Evolutionary conservation across 2,888 invertebrate species (phyloP).

Genomic region (Hydrotaea cyrtoneurina): DNA sequence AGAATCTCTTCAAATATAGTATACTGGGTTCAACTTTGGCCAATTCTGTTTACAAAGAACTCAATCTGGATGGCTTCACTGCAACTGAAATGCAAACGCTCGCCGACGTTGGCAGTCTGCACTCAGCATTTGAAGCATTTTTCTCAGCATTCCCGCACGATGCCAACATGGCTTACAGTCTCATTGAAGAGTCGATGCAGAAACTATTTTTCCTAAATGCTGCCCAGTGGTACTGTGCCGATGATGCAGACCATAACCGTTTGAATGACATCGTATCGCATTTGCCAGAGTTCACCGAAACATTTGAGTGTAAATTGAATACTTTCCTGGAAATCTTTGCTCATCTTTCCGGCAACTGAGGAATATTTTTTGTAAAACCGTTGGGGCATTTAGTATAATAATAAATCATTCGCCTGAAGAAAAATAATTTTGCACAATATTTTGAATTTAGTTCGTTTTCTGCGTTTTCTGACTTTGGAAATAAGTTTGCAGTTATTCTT

Average conservation of each 20-base stretch:
- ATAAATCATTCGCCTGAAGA: too few species aligned
- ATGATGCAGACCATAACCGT: slow-evolving; percentile 48
- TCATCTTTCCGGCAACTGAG: background rate
- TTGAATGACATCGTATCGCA: slow-evolving; percentile 51
- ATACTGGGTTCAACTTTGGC: slow-evolving; percentile 53
- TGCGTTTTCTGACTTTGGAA: too few species aligned
- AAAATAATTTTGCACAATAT: too few species aligned
- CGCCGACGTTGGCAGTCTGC: slow-evolving; percentile 63
- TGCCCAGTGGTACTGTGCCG: slow-evolving; percentile 64
- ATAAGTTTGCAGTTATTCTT: too few species aligned
- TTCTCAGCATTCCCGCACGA: slow-evolving; percentile 8
- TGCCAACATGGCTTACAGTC: background rate
- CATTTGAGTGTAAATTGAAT: slow-evolving; percentile 22
- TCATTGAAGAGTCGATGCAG: background rate
- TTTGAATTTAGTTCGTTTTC: too few species aligned
- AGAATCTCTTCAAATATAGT: slow-evolving; percentile 62
- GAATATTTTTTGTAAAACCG: too few species aligned
- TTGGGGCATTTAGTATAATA: too few species aligned
- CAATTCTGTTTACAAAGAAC: slow-evolving; percentile 61
- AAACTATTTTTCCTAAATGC: slow-evolving; percentile 63
- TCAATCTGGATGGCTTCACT: slow-evolving; percentile 48
- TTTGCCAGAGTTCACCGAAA: slow-evolving; percentile 54
- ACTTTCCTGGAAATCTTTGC: background rate
- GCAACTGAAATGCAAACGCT: slow-evolving; percentile 38
- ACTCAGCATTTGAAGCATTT: slow-evolving; percentile 62